Conservation (phyloP, 2,113 vertebrate genomes). For the Pogonocichla stellata region DNA sequence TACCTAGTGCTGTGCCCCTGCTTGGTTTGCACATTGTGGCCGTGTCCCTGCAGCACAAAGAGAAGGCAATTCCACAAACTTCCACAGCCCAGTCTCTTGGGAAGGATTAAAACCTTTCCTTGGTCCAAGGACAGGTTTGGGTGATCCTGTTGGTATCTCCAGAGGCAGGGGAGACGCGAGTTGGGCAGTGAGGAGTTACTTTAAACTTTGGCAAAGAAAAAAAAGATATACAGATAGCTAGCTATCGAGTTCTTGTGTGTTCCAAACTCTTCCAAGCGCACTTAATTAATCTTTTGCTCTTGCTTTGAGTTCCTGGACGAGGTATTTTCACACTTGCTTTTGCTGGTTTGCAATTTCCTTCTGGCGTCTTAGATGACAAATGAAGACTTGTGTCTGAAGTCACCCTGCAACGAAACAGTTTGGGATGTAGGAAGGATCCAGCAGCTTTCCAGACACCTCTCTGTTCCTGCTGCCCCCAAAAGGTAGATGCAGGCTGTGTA, state of each 20-base stretch:
- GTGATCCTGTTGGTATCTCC: constrained; percentile 8
- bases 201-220: constrained; percentile 78
- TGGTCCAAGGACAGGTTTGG: not conserved
- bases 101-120: not conserved
- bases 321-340: constrained; percentile 66
- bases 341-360: not conserved
- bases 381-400: constrained; percentile 97
- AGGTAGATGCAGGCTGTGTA: fast-evolving
- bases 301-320: constrained; percentile 61
- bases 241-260: constrained; percentile 49
- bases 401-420: constrained; percentile 79
- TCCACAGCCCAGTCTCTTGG: constrained; percentile 21
- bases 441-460: not conserved
- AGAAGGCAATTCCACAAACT: constrained; percentile 40
- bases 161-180: not conserved
- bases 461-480: not conserved
- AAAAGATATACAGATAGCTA: constrained; percentile 49
- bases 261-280: constrained; percentile 58
- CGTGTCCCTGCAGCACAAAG: constrained; percentile 30
- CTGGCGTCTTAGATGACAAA: constrained; percentile 87
- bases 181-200: constrained; percentile 64
- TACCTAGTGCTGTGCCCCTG: constrained; percentile 1
- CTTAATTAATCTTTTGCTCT: constrained; percentile 44
- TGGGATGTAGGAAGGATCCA: not conserved
- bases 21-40: not conserved